These are phyloP conservation scores for Pantherophis guttatus DNA, from an alignment of 2,113 vertebrate species.

Conservation along the genomic window DNA sequence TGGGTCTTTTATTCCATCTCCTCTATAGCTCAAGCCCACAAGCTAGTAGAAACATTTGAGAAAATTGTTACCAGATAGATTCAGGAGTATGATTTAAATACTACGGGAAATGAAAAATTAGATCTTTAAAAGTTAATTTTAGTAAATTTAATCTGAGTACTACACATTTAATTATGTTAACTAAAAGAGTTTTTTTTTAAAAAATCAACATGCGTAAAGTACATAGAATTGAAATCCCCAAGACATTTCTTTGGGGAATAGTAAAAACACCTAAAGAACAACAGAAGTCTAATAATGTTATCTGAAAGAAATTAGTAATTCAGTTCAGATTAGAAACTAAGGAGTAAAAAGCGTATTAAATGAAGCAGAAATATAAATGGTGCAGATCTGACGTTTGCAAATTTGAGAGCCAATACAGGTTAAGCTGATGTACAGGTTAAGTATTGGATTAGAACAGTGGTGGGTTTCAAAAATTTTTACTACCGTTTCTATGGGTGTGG, in stretches of 20 bases:
- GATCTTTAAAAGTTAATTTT: neutral
- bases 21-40: neutral
- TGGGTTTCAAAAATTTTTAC: no score
- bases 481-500: no score
- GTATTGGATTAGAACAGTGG: neutral
- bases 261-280: neutral
- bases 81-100: neutral
- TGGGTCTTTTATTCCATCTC: neutral
- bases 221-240: neutral
- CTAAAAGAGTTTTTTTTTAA: neutral
- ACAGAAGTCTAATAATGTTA: neutral
- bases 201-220: neutral
- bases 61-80: neutral
- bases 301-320: neutral
- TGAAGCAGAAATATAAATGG: neutral
- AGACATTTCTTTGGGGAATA: neutral
- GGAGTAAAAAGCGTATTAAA: neutral
- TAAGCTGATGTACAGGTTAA: neutral
- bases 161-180: neutral
- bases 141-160: neutral
- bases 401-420: neutral
- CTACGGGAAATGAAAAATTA: neutral
- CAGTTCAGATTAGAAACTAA: neutral
- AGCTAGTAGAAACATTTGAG: neutral
- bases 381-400: neutral